Evolutionary conservation across 2,113 vertebrate genomes (phyloP).

Genomic region (Tragelaphus imberbis): DNA sequence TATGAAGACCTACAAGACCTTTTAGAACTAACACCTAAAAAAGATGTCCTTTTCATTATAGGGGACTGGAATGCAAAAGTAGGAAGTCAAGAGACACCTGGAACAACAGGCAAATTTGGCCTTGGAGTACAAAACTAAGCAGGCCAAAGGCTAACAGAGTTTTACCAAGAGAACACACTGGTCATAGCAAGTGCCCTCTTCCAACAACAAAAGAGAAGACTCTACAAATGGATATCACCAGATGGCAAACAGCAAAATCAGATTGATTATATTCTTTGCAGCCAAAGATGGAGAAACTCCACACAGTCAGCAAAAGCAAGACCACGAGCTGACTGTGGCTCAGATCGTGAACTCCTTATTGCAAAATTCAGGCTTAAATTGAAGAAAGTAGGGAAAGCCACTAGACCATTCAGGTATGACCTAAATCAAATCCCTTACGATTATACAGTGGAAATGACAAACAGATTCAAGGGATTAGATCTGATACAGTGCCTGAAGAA

Average conservation of each 20-base stretch:
- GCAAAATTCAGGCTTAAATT: background rate
- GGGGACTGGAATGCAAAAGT: background rate
- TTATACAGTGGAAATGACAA: background rate
- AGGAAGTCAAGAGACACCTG: background rate
- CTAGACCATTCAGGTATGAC: background rate
- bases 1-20: background rate
- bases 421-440: background rate
- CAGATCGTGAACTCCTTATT: background rate
- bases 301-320: background rate
- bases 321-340: background rate
- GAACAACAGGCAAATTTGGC: background rate
- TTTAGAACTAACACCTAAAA: background rate
- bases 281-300: background rate
- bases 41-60: background rate
- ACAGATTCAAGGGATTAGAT: background rate
- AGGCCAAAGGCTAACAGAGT: background rate
- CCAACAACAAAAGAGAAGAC: background rate
- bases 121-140: background rate
- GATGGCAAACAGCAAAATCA: background rate
- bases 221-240: background rate
- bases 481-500: background rate
- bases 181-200: background rate
- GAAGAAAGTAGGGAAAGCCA: background rate
- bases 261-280: background rate
- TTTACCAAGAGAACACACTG: background rate